Evolutionary conservation across 2,797 vertebrate genomes (phyloP).

Genomic region (Yasuhikotakia modesta): DNA sequence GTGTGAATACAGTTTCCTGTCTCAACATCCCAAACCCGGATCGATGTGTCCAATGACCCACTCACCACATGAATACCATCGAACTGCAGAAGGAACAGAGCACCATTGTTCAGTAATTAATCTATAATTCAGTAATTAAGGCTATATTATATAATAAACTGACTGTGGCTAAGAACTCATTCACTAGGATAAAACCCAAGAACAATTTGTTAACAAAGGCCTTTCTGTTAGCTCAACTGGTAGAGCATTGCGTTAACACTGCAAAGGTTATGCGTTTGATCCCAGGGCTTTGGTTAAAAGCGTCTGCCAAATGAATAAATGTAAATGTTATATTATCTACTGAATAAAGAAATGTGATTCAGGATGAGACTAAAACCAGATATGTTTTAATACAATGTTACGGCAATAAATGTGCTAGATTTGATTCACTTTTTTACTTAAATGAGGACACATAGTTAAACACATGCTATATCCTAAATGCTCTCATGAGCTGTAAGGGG

Average conservation of each 20-base stretch:
- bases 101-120: neutral
- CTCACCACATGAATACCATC: constrained; percentile 98
- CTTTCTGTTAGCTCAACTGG: no score
- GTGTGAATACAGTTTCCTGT: constrained; percentile 99
- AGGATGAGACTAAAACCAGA: constrained; percentile 19
- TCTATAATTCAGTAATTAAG: no score
- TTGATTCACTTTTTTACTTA: constrained; percentile 33
- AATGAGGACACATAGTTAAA: constrained; percentile 6
- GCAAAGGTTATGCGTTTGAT: no score
- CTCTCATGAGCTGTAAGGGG: neutral
- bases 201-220: no score
- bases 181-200: constrained; percentile 23
- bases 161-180: no score
- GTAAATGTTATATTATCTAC: no score
- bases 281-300: no score
- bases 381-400: constrained; percentile 18
- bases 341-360: constrained; percentile 17
- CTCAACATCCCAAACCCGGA: constrained; percentile 99
- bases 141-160: neutral
- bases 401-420: constrained; percentile 25
- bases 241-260: no score
- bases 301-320: no score
- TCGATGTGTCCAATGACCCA: constrained; percentile 97
- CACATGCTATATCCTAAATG: neutral
- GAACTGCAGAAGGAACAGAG: constrained; percentile 76